A percentile compares a stretch with the other conserved stretches of the same genome.
These are phyloP conservation scores for Decapterus maruadsi DNA, from an alignment of 2,797 vertebrate genomes.

Conservation along the genomic window DNA sequence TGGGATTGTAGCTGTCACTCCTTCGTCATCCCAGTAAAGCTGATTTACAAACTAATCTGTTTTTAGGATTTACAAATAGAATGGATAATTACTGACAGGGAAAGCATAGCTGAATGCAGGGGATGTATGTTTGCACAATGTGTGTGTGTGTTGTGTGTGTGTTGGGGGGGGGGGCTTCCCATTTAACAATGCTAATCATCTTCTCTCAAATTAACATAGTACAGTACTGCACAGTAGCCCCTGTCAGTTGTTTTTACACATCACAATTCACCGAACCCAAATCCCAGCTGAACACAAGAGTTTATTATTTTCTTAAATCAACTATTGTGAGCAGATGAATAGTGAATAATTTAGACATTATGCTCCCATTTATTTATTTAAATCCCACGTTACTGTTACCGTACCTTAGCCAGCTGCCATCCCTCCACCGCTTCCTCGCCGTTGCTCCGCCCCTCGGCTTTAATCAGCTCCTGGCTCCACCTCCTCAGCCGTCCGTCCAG, in stretches of 20 bases:
- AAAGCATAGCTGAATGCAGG: slow-evolving; percentile 60
- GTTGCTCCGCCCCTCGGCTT: slow-evolving; percentile 88
- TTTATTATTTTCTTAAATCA: slow-evolving; percentile 48
- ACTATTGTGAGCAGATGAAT: slow-evolving; percentile 55
- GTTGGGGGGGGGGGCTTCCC: slow-evolving; percentile 32
- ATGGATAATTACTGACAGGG: slow-evolving; percentile 80
- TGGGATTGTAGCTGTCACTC: slow-evolving; percentile 80
- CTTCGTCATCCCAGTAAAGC: slow-evolving; percentile 75
- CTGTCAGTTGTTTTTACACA: slow-evolving; percentile 39
- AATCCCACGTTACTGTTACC: slow-evolving; percentile 34
- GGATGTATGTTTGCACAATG: slow-evolving; percentile 44
- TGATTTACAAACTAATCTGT: slow-evolving; percentile 84
- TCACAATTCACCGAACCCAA: slow-evolving; percentile 23
- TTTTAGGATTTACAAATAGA: slow-evolving; percentile 82
- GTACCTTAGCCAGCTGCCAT: slow-evolving; percentile 93
- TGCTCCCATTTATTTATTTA: slow-evolving; percentile 20
- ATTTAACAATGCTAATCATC: slow-evolving; percentile 67
- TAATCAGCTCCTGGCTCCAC: slow-evolving; percentile 87
- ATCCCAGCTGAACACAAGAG: slow-evolving; percentile 17
- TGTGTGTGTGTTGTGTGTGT: slow-evolving; percentile 46
- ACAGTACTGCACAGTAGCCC: slow-evolving; percentile 20
- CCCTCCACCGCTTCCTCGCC: slow-evolving; percentile 90
- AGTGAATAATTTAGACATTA: slow-evolving; percentile 34
- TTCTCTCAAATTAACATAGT: slow-evolving; percentile 50
- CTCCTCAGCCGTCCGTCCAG: slow-evolving; percentile 85